A percentile compares a stretch with the other conserved stretches of the same genome.
Conservation (phyloP, 2,113 vertebrate species). For the Ophthalmolycus amberensis region DNA sequence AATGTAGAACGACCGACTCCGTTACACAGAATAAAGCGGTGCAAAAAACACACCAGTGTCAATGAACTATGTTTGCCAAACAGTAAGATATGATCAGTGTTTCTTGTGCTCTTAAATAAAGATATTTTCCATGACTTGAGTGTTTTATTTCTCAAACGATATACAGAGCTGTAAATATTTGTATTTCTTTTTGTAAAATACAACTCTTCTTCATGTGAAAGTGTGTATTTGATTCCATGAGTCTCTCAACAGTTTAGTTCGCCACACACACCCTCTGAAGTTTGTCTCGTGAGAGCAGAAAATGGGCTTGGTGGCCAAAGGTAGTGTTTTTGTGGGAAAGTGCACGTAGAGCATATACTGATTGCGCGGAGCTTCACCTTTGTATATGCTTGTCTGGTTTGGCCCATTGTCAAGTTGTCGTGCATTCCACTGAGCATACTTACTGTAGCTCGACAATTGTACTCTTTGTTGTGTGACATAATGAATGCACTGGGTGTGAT, state of each 20-base stretch:
- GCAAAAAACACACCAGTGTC: neutral
- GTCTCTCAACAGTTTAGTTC: constrained; percentile 11
- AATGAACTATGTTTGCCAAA: neutral
- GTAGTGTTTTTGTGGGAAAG: constrained; percentile 72
- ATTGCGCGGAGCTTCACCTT: constrained; percentile 62
- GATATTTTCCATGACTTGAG: constrained; percentile 21
- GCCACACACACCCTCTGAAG: constrained; percentile 12
- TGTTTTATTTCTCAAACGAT: constrained; percentile 22
- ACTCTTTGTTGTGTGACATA: constrained; percentile 61
- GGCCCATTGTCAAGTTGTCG: constrained; percentile 60
- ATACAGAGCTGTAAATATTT: neutral
- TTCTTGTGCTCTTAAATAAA: constrained; percentile 63
- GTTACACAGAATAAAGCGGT: neutral
- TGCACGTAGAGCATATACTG: constrained; percentile 50
- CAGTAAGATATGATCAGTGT: constrained; percentile 33
- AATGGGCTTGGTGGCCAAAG: constrained; percentile 67
- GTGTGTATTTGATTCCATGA: constrained; percentile 10
- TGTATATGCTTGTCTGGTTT: constrained; percentile 35
- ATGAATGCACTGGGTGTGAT: constrained; percentile 52
- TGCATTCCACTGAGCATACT: constrained; percentile 37
- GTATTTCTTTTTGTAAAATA: neutral
- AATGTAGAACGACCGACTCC: constrained; percentile 17
- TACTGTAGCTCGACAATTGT: constrained; percentile 40
- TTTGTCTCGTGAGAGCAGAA: constrained; percentile 14
- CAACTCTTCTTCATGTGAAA: neutral